phyloP scores from a whole-genome alignment of 2,797 vertebrate genomes.

The Acrossocheilus fasciatus region DNA sequence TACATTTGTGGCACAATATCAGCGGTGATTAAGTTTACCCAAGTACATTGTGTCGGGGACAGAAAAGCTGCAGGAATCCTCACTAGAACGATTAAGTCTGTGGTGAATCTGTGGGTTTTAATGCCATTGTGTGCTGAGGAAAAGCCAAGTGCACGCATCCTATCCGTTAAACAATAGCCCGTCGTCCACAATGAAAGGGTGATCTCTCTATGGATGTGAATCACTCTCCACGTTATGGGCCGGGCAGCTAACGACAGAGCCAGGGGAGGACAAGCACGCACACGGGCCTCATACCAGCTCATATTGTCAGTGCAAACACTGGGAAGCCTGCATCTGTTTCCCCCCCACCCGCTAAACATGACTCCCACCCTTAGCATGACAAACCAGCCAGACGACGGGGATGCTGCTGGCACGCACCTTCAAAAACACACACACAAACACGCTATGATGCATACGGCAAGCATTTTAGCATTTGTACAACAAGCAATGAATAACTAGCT shows the following conservation, averaged over 20 bases:
- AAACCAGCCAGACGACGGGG: slow-evolving; percentile 30
- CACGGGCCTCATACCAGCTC: slow-evolving; percentile 36
- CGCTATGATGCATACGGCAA: not conserved
- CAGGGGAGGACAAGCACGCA: slow-evolving; percentile 61
- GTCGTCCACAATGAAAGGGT: slow-evolving; percentile 55
- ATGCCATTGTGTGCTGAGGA: slow-evolving; percentile 63
- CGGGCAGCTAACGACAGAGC: slow-evolving; percentile 72
- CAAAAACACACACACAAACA: slow-evolving; percentile 24
- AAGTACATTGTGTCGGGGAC: slow-evolving; percentile 27
- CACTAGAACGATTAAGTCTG: slow-evolving; percentile 43
- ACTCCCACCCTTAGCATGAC: slow-evolving; percentile 48
- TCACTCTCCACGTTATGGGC: slow-evolving; percentile 78
- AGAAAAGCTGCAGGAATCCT: slow-evolving; percentile 28
- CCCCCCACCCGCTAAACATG: slow-evolving; percentile 45
- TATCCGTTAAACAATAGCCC: slow-evolving; percentile 75
- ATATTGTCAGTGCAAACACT: slow-evolving; percentile 42
- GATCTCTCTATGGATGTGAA: slow-evolving; percentile 73
- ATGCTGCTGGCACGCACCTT: slow-evolving; percentile 65
- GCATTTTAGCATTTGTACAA: not conserved
- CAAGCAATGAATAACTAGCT: not conserved
- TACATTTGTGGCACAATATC: slow-evolving; percentile 50
- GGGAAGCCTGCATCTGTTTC: slow-evolving; percentile 63
- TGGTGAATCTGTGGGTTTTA: slow-evolving; percentile 51
- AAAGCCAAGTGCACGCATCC: slow-evolving; percentile 69
- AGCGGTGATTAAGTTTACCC: slow-evolving; percentile 63